phyloP scores from a whole-genome alignment of 2,113 vertebrate genomes.

The Bolborhynchus lineola region DNA sequence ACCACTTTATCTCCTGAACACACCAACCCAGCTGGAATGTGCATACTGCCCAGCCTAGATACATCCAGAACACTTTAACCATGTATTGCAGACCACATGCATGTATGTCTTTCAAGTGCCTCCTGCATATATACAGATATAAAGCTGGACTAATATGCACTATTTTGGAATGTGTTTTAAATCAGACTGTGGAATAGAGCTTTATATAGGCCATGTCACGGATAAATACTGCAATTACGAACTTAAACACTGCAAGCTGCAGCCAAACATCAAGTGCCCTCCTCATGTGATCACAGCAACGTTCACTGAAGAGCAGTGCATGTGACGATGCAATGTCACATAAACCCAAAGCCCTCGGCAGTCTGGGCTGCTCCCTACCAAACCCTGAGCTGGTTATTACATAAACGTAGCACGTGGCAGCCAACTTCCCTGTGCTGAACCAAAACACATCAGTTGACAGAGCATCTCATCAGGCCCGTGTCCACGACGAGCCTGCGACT shows the following conservation, averaged over 20 bases:
- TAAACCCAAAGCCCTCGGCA: not conserved
- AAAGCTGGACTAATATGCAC: not conserved
- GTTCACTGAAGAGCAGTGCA: not conserved
- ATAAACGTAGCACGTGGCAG: not conserved
- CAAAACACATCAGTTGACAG: conserved; percentile 4
- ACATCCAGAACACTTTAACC: not conserved
- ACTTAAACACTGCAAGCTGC: not conserved
- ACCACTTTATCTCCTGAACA: not conserved
- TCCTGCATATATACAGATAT: not conserved
- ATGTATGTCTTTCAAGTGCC: not conserved
- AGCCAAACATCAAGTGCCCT: not conserved
- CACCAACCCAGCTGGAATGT: not conserved
- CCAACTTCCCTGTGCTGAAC: not conserved
- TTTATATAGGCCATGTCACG: not conserved
- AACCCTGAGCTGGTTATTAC: not conserved
- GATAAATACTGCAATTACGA: not conserved
- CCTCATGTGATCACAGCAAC: not conserved
- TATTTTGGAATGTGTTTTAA: not conserved
- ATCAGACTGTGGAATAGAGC: not conserved
- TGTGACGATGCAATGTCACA: not conserved
- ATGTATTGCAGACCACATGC: not conserved
- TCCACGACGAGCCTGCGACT: not conserved
- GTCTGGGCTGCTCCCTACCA: not conserved
- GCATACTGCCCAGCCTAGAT: not conserved
- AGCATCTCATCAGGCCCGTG: not conserved